These are phyloP conservation scores for Deroptyus accipitrinus DNA, from an alignment of 2,113 vertebrate genomes.

Conservation along the genomic window DNA sequence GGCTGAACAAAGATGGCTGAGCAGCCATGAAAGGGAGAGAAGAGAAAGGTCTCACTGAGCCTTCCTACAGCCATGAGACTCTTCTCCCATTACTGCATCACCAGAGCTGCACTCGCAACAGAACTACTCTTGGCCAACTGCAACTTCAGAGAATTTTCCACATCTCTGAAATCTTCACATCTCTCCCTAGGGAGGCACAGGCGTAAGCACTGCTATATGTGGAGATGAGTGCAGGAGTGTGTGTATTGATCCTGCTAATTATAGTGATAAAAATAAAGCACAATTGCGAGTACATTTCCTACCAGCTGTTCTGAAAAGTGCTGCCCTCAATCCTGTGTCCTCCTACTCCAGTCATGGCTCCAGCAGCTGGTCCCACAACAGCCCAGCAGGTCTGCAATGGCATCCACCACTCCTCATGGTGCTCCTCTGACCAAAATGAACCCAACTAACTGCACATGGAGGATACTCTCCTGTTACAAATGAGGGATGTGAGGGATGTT, in stretches of 20 bases:
- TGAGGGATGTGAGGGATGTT: fast-evolving
- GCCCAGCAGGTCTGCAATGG: not conserved
- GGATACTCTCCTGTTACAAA: not conserved
- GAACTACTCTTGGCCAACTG: not conserved
- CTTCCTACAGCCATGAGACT: fast-evolving
- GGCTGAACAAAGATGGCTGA: fast-evolving
- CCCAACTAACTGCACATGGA: fast-evolving
- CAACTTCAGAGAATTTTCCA: not conserved
- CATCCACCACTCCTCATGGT: not conserved
- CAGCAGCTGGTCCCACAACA: fast-evolving
- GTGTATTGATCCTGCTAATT: conserved; percentile 31
- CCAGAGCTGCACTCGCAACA: not conserved
- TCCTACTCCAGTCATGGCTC: not conserved
- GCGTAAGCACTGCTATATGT: not conserved
- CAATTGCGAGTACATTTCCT: not conserved
- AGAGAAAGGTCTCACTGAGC: no score
- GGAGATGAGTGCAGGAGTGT: not conserved
- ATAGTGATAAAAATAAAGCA: conserved; percentile 11
- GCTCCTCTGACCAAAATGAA: not conserved
- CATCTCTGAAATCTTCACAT: not conserved
- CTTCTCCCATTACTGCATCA: not conserved
- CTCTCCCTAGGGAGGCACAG: not conserved
- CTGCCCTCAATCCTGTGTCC: not conserved
- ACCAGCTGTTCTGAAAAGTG: not conserved
- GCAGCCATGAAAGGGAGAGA: not conserved